These are phyloP conservation scores for Lethrus apterus DNA, from an alignment of 1,140 invertebrate genomes.

Conservation along the genomic window DNA sequence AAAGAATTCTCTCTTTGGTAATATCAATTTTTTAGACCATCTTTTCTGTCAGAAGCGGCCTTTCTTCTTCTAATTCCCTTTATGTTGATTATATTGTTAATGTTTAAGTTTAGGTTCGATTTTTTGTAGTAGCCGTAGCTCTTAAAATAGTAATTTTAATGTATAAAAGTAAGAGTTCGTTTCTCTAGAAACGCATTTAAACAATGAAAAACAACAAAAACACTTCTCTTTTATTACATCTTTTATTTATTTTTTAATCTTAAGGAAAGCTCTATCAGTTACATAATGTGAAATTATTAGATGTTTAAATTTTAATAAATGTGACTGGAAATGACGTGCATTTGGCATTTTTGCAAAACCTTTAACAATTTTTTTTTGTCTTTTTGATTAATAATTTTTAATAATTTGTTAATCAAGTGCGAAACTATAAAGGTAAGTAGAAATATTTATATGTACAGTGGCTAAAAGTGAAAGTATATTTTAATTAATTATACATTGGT, in stretches of 20 bases:
- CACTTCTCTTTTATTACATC: not conserved
- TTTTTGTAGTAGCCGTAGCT: not conserved
- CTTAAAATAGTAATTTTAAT: not conserved
- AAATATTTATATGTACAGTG: no score
- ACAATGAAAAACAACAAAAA: not conserved
- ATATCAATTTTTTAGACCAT: constrained; percentile 12
- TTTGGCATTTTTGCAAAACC: no score
- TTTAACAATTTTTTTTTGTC: no score
- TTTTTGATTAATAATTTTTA: no score
- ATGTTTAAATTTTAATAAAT: constrained; percentile 39
- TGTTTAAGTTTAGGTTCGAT: not conserved
- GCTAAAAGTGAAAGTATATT: no score
- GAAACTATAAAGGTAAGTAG: no score
- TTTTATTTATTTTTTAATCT: constrained; percentile 13
- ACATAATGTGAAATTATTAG: constrained; percentile 32
- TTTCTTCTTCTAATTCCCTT: no score
- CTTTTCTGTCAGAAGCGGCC: no score
- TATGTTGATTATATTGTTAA: constrained; percentile 21
- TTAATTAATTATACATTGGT: no score
- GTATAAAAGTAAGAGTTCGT: not conserved
- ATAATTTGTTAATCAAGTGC: no score
- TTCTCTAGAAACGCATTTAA: not conserved
- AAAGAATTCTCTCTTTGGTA: constrained; percentile 17
- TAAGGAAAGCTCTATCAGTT: constrained; percentile 27
- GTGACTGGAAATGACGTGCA: no score